A percentile compares a stretch with the other conserved stretches of the same genome.
These are phyloP conservation scores for Malaclemys terrapin DNA, from an alignment of 2,113 vertebrate species.

Conservation along the genomic window DNA sequence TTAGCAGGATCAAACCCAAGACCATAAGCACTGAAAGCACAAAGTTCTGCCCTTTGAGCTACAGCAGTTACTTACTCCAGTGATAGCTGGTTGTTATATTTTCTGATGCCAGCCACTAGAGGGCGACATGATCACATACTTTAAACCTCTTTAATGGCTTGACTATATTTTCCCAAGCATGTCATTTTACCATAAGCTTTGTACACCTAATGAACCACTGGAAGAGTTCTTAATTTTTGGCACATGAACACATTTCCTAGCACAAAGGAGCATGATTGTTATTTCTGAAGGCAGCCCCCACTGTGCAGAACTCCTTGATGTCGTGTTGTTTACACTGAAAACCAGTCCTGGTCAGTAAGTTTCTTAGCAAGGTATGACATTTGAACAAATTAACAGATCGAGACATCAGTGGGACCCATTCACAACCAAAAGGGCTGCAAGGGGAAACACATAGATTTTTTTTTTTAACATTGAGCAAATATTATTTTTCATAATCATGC, in stretches of 20 bases:
- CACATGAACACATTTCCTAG: neutral
- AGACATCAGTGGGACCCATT: neutral
- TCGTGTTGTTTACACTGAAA: constrained; percentile 22
- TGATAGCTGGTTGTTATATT: fast-evolving
- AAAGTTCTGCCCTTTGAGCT: neutral
- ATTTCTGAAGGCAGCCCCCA: neutral
- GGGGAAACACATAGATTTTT: constrained; percentile 33
- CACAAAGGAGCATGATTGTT: neutral
- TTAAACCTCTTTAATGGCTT: neutral
- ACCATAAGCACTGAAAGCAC: fast-evolving
- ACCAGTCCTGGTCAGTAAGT: neutral
- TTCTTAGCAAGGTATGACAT: fast-evolving
- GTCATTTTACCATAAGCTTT: constrained; percentile 28
- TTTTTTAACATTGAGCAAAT: constrained; percentile 44
- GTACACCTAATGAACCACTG: neutral
- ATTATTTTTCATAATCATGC: constrained; percentile 21
- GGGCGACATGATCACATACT: constrained; percentile 66
- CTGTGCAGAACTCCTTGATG: neutral
- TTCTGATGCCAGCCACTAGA: constrained; percentile 62
- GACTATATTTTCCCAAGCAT: fast-evolving
- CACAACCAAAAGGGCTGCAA: neutral
- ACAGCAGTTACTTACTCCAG: neutral
- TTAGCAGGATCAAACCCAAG: fast-evolving
- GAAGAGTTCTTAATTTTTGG: constrained; percentile 28
- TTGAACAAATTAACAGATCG: constrained; percentile 1